These are phyloP conservation scores for Callinectes sapidus DNA, from an alignment of 2,888 invertebrate genomes.

Conservation along the genomic window DNA sequence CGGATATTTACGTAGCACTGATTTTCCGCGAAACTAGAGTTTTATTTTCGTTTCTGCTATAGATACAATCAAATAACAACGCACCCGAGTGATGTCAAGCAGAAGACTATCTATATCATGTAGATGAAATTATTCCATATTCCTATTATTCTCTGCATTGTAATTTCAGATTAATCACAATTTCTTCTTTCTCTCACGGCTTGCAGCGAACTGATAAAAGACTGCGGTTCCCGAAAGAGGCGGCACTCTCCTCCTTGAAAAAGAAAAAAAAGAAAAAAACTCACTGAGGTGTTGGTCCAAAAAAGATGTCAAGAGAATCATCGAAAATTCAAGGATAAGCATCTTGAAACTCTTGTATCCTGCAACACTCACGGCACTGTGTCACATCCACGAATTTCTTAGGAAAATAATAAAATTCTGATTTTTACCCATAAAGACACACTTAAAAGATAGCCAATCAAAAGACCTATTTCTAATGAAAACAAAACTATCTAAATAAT, in stretches of 20 bases:
- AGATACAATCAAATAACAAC: background rate
- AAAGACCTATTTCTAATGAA: background rate
- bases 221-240: background rate
- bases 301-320: too few species aligned
- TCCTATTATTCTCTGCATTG: background rate
- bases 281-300: too few species aligned
- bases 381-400: background rate
- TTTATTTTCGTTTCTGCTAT: background rate
- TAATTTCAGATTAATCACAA: background rate
- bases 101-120: background rate
- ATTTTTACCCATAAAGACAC: background rate
- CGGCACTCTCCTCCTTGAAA: background rate
- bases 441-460: too few species aligned
- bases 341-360: background rate
- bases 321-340: too few species aligned
- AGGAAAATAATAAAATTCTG: background rate
- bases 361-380: background rate
- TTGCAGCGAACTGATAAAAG: too few species aligned
- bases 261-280: too few species aligned
- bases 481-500: background rate
- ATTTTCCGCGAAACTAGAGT: background rate
- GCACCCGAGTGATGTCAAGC: background rate
- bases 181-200: background rate
- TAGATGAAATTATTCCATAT: background rate
- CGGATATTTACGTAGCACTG: background rate